A percentile compares a stretch with the other conserved stretches of the same genome.
These are phyloP conservation scores for Penelope pileata DNA, from an alignment of 2,113 vertebrate species.

Conservation along the genomic window DNA sequence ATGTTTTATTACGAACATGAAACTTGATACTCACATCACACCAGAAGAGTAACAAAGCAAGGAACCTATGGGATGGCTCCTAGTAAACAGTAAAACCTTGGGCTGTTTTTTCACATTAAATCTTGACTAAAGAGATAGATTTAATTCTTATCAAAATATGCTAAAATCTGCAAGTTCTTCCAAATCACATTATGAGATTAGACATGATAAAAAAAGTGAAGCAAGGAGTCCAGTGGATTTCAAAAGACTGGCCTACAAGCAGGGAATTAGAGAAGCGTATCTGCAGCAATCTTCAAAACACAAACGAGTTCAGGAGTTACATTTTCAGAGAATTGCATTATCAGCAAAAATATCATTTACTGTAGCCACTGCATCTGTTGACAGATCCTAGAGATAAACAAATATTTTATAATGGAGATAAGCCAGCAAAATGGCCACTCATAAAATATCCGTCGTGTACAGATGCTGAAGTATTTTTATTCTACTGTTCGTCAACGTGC, in stretches of 20 bases:
- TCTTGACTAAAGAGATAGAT: background rate
- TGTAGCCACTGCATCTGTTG: background rate
- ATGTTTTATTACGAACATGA: background rate
- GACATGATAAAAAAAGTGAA: background rate
- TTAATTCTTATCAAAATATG: background rate
- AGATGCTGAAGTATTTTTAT: background rate
- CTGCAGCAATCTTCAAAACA: background rate
- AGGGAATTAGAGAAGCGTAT: background rate
- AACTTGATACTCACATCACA: background rate
- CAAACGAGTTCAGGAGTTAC: background rate
- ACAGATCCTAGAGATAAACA: background rate
- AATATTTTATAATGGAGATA: background rate
- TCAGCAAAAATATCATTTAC: background rate
- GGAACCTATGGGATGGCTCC: background rate
- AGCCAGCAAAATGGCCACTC: background rate
- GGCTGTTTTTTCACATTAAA: background rate
- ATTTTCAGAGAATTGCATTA: background rate
- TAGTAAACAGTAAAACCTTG: background rate
- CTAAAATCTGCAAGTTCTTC: background rate
- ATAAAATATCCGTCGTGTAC: background rate
- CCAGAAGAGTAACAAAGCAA: background rate
- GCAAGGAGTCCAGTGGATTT: background rate
- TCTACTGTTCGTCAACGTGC: background rate
- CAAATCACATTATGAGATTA: background rate
- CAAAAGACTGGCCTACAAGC: background rate